These are phyloP conservation scores for Nansenia antarctica DNA, from an alignment of 2,113 vertebrate genomes.

Conservation along the genomic window DNA sequence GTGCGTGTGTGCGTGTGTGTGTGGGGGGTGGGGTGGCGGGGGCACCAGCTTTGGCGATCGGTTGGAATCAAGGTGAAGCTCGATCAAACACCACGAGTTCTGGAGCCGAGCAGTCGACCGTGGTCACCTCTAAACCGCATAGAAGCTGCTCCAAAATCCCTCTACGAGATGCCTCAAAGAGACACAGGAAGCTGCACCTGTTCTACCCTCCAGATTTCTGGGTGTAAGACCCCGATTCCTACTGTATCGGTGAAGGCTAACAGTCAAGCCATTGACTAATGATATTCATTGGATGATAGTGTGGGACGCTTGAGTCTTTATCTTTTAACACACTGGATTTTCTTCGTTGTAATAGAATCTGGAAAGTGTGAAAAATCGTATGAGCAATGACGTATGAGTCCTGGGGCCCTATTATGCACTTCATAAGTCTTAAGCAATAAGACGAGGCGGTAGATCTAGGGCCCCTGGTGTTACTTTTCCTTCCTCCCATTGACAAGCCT, in stretches of 20 bases:
- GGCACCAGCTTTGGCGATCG: slow-evolving; percentile 15
- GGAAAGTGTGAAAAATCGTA: too few species aligned
- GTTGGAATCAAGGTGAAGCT: slow-evolving; percentile 26
- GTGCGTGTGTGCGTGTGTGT: too few species aligned
- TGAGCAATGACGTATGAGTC: too few species aligned
- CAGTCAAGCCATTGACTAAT: slow-evolving; percentile 33
- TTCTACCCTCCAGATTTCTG: background rate
- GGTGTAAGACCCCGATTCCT: slow-evolving; percentile 1
- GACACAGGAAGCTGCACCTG: background rate
- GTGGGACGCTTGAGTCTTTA: slow-evolving; percentile 33
- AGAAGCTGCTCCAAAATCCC: slow-evolving; percentile 23
- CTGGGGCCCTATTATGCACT: too few species aligned
- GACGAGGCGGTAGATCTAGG: too few species aligned
- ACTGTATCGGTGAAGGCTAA: too few species aligned
- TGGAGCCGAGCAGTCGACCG: slow-evolving; percentile 1
- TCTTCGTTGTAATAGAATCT: slow-evolving; percentile 37
- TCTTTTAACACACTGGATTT: slow-evolving; percentile 38
- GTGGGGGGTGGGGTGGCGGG: too few species aligned
- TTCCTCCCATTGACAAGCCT: too few species aligned
- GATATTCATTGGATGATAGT: slow-evolving; percentile 42
- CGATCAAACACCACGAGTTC: slow-evolving; percentile 19
- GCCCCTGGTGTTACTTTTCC: too few species aligned
- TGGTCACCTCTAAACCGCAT: slow-evolving; percentile 9
- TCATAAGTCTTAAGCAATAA: too few species aligned
- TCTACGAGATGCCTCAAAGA: background rate